Conservation (phyloP, 2,888 invertebrate genomes). For the Pedicia rivosa region DNA sequence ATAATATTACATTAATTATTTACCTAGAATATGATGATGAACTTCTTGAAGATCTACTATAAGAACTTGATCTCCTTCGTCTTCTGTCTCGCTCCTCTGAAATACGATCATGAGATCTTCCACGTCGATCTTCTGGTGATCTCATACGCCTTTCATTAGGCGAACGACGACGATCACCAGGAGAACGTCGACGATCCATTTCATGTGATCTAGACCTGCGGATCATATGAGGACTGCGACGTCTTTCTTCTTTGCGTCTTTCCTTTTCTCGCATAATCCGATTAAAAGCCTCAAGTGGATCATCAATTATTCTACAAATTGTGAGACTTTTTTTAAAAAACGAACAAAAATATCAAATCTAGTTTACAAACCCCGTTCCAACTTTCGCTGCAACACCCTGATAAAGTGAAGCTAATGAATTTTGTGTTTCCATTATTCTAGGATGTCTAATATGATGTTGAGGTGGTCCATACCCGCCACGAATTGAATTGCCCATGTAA, state of each 20-base stretch:
- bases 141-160: constrained; percentile 14
- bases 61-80: constrained; percentile 10
- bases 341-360: background rate
- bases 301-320: constrained; percentile 53
- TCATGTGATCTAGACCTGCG: constrained; percentile 28
- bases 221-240: constrained; percentile 32
- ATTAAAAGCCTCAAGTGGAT: constrained; percentile 76
- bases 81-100: constrained; percentile 17
- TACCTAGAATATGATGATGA: constrained; percentile 16
- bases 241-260: constrained; percentile 34
- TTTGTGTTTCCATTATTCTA: constrained; percentile 17
- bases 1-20: background rate
- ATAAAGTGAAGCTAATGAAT: constrained; percentile 23
- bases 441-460: constrained; percentile 10
- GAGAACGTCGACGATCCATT: constrained; percentile 14
- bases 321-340: constrained; percentile 5
- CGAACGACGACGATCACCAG: constrained; percentile 20
- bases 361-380: constrained; percentile 21
- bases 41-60: constrained; percentile 12
- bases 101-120: constrained; percentile 22
- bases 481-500: constrained; percentile 5
- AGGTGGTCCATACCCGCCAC: constrained; percentile 15
- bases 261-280: constrained; percentile 72
- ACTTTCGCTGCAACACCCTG: constrained; percentile 28
- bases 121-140: constrained; percentile 31